phyloP scores from a whole-genome alignment of 2,888 invertebrate species.

The Noctuana brunneofusca region DNA sequence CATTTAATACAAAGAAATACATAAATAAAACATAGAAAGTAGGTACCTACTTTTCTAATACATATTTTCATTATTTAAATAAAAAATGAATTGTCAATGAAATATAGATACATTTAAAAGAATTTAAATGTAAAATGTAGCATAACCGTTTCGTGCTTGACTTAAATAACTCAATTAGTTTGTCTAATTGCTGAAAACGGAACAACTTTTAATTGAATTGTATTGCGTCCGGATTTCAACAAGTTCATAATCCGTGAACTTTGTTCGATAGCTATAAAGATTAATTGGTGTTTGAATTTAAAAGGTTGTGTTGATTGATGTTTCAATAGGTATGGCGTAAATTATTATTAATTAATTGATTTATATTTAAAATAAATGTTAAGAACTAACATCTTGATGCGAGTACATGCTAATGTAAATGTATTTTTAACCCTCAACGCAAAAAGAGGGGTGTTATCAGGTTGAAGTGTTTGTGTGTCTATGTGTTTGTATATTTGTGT shows the following conservation, averaged over 20 bases:
- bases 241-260: conserved; percentile 12
- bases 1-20: too few relatives aligned
- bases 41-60: too few relatives aligned
- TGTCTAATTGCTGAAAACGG: conserved; percentile 4
- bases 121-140: neutral
- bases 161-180: conserved; percentile 5
- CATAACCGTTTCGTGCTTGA: neutral
- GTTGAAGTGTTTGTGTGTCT: too few relatives aligned
- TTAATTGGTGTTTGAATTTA: neutral
- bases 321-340: neutral
- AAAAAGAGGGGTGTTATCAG: too few relatives aligned
- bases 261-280: conserved; percentile 6
- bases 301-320: neutral
- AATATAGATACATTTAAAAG: neutral
- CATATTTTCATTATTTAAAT: too few relatives aligned
- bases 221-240: neutral
- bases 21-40: too few relatives aligned
- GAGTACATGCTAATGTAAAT: too few relatives aligned
- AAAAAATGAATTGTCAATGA: too few relatives aligned
- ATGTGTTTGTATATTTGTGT: too few relatives aligned
- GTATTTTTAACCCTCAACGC: too few relatives aligned
- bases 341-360: neutral
- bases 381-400: too few relatives aligned
- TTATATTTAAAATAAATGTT: neutral
- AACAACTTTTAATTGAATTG: conserved; percentile 25